Evolutionary conservation across 2,888 invertebrate genomes (phyloP), one percentile per base, ranked within the genome.

Genomic region (Acronicta leporina): DNA sequence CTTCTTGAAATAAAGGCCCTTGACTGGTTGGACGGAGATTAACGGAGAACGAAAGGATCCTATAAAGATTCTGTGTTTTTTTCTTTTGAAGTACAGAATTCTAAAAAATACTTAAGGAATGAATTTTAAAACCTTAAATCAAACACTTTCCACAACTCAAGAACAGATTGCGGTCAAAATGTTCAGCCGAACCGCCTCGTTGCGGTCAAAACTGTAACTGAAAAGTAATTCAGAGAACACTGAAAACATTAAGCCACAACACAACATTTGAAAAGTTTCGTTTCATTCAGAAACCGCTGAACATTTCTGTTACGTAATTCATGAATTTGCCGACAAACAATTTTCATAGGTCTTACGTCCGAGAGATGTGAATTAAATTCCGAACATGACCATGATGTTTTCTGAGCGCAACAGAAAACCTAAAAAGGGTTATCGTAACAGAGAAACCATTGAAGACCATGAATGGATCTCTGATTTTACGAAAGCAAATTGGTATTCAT

Each of bases 181-280:
- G 57, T 69, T 47, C 65, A 54, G 14, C 27, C 33, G 43, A 43
- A 48, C 76, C 62, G 70, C 56, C 73, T 76, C 64, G 78, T 81
- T 81, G 87, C 67, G 86, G 87, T 83, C 59, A 59, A 63, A 74
- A 82, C 81, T 80, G 79, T 78, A 81, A 84, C 81, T 82, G 86
- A 81, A 86, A 87, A 85, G 87, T 86, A 84, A 86, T 86, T 82
- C 83, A 62, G 81, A 77, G 82, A 83, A 77, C 75, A 84, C 77
- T 75, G 82, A 80, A 84, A 82, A 86, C 75, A 77, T 75, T 74
- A 77, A 80, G 78, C 87, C 87, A 68, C 87, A 85, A 81, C 83
- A 87, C 85, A 86, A 81, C 82, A 78, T 86, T 85, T 79, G 82
- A 84, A 85, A 87, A 87, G 83, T 87, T 87, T 72, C 75, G 63